A percentile compares a stretch with the other conserved stretches of the same genome.
These are phyloP conservation scores for Diadophis punctatus DNA, from an alignment of 2,113 vertebrate genomes.

Conservation along the genomic window DNA sequence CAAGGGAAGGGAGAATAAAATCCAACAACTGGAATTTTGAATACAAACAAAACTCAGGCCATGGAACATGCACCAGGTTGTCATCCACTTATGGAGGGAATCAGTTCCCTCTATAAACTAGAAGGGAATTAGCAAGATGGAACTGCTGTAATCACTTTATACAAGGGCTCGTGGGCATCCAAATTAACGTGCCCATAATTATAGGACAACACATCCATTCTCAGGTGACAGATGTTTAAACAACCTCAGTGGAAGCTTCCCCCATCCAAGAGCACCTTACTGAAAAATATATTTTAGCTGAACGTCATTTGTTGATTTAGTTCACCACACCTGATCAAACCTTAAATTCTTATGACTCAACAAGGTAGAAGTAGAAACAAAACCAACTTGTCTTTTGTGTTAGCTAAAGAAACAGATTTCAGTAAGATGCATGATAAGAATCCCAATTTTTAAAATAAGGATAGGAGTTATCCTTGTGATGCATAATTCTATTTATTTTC, in stretches of 20 bases:
- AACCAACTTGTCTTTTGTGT: background rate
- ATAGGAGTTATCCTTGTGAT: background rate
- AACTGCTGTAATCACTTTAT: constrained; percentile 33
- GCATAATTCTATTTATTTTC: background rate
- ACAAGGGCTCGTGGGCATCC: background rate
- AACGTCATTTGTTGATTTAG: background rate
- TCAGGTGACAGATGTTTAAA: background rate
- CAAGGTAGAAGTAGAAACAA: background rate
- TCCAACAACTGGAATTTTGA: constrained; percentile 34
- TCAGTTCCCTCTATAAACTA: constrained; percentile 51
- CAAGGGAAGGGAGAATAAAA: background rate
- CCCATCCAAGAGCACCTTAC: background rate
- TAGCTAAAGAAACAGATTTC: background rate
- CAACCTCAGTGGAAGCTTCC: background rate
- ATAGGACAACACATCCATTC: background rate
- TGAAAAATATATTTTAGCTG: constrained; percentile 40
- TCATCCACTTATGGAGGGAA: constrained; percentile 44
- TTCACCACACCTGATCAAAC: constrained; percentile 40
- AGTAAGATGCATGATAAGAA: background rate
- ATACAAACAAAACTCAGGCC: constrained; percentile 45
- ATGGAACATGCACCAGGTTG: constrained; percentile 34
- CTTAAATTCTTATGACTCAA: background rate
- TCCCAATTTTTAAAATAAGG: background rate
- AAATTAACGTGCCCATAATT: background rate
- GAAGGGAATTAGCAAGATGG: constrained; percentile 56